phyloP scores from a whole-genome alignment of 2,888 invertebrate species.

The Tinea trinotella region DNA sequence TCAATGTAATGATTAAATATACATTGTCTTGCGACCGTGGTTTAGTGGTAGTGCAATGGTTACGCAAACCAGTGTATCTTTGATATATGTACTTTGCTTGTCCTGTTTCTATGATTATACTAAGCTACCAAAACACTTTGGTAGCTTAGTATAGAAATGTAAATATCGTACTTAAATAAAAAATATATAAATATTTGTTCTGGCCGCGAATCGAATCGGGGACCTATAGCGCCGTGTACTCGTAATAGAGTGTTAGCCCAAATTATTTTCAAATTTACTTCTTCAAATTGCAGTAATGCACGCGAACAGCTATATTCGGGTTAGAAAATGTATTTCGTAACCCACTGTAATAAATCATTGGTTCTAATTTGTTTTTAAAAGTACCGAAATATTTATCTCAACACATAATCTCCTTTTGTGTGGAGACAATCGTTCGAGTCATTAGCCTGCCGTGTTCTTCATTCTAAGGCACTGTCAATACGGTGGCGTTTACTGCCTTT shows the following conservation, averaged over 20 bases:
- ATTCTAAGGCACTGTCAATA: not conserved
- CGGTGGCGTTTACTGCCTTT: slow-evolving; percentile 6
- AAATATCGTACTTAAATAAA: no score
- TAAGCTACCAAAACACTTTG: no score
- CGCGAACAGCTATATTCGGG: slow-evolving; percentile 58
- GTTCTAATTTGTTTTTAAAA: slow-evolving; percentile 71
- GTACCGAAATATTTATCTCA: slow-evolving; percentile 58
- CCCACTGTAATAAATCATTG: slow-evolving; percentile 56
- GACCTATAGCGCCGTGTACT: slow-evolving; percentile 27
- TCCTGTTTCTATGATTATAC: no score
- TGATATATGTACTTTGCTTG: no score
- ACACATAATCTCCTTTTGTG: slow-evolving; percentile 62
- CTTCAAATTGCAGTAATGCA: slow-evolving; percentile 66
- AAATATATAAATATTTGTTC: no score
- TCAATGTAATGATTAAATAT: no score
- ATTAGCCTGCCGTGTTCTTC: not conserved
- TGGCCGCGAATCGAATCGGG: no score
- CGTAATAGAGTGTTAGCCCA: slow-evolving; percentile 38
- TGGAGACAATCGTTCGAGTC: slow-evolving; percentile 41
- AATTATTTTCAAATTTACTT: slow-evolving; percentile 71
- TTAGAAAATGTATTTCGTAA: slow-evolving; percentile 22
- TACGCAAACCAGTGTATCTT: no score
- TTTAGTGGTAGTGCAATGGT: no score
- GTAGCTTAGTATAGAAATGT: no score
- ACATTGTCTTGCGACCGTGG: no score